phyloP scores from a whole-genome alignment of 2,113 vertebrate species.

The Asarcornis scutulata region DNA sequence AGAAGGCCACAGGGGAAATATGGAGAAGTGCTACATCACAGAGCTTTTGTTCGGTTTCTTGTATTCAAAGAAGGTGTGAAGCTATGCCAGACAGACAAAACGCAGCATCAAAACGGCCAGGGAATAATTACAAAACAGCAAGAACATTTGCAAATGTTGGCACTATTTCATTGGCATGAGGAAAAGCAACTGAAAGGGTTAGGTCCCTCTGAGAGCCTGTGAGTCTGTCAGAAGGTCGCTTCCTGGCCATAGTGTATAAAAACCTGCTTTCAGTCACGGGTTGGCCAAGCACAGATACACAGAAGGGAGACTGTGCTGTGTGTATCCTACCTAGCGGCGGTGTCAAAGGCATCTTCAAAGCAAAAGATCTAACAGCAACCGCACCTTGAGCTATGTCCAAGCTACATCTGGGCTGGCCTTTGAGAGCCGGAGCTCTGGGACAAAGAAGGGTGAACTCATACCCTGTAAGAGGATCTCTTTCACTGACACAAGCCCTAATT shows the following conservation, averaged over 20 bases:
- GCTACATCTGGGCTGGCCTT: background rate
- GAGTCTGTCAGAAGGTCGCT: background rate
- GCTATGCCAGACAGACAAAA: background rate
- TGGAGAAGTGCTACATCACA: background rate
- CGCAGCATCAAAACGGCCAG: background rate
- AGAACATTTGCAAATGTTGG: background rate
- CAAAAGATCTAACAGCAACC: background rate
- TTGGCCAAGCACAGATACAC: background rate
- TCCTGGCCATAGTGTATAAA: background rate
- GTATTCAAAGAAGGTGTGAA: background rate
- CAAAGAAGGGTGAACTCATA: background rate
- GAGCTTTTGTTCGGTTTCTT: background rate
- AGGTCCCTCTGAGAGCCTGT: background rate
- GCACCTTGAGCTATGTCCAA: background rate
- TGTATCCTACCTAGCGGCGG: background rate
- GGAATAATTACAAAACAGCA: background rate
- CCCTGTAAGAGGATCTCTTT: background rate
- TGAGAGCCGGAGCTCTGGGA: background rate
- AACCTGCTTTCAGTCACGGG: background rate
- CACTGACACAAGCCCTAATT: background rate
- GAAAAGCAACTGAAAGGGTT: background rate
- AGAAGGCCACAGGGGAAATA: background rate
- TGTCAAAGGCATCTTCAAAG: background rate
- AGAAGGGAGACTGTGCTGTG: background rate
- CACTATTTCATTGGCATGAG: background rate